These are phyloP conservation scores for Trinectes maculatus DNA, from an alignment of 2,113 vertebrate genomes.

Conservation along the genomic window DNA sequence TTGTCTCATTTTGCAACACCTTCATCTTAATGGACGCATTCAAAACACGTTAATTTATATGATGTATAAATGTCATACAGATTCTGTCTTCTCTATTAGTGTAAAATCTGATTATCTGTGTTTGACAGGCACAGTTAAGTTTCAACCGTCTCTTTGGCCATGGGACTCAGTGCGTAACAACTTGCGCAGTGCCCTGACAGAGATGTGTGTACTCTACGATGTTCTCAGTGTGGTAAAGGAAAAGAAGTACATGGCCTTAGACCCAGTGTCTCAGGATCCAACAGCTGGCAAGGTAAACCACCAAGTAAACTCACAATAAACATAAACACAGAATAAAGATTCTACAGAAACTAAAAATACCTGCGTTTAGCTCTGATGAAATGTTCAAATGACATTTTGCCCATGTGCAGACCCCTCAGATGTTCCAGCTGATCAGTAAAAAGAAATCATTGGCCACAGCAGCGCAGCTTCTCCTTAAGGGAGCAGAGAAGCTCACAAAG, in stretches of 20 bases:
- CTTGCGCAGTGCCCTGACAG: conserved; percentile 90
- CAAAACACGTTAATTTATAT: too few relatives aligned
- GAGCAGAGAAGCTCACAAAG: conserved; percentile 93
- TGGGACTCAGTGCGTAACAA: conserved; percentile 98
- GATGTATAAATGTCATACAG: too few relatives aligned
- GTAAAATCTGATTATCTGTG: neutral
- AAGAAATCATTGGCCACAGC: conserved; percentile 94
- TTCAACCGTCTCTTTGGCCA: conserved; percentile 97
- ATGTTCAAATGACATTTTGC: too few relatives aligned
- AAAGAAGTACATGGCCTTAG: conserved; percentile 97
- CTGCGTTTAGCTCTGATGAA: too few relatives aligned
- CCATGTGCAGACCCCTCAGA: conserved; percentile 86
- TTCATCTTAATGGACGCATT: too few relatives aligned
- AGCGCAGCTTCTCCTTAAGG: conserved; percentile 93
- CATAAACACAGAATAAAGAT: accelerated
- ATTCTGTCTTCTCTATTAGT: neutral
- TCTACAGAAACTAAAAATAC: too few relatives aligned
- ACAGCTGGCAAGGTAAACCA: conserved; percentile 71
- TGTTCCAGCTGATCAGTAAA: conserved; percentile 94
- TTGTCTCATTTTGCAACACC: neutral
- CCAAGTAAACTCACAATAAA: neutral
- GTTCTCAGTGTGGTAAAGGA: conserved; percentile 96
- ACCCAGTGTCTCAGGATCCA: conserved; percentile 92
- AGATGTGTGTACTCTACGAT: conserved; percentile 96
- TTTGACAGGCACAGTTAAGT: conserved; percentile 88